phyloP scores from a whole-genome alignment of 1,140 invertebrate genomes.

The Bombus picipes region DNA sequence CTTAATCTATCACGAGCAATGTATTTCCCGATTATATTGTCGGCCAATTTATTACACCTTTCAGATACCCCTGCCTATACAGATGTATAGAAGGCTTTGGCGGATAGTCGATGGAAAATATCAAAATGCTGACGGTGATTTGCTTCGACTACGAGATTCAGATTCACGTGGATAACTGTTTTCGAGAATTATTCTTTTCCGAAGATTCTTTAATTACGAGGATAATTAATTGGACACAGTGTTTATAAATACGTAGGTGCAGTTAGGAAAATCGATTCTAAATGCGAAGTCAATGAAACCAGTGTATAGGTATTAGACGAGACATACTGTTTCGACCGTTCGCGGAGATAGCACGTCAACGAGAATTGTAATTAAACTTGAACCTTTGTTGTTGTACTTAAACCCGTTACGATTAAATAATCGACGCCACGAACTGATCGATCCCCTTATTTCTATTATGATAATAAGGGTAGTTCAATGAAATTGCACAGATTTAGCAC shows the following conservation, averaged over 20 bases:
- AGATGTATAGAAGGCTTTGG: not conserved
- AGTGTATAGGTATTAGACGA: no score
- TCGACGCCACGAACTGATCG: no score
- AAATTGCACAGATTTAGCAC: no score
- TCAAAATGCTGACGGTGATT: not conserved
- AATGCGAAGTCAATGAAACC: no score
- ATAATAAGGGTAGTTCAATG: no score
- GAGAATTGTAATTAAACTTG: no score
- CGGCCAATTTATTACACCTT: not conserved
- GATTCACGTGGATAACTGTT: not conserved
- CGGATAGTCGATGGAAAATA: not conserved
- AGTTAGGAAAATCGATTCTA: not conserved
- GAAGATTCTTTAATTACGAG: not conserved
- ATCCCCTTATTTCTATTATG: no score
- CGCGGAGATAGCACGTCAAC: no score
- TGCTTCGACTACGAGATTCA: not conserved
- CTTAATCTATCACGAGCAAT: slow-evolving; percentile 26
- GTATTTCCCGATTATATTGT: slow-evolving; percentile 6
- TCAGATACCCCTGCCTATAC: not conserved
- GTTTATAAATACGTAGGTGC: not conserved
- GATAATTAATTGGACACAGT: not conserved
- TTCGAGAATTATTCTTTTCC: not conserved
- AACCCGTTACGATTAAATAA: no score
- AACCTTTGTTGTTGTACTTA: no score
- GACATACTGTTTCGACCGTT: no score